Conservation (phyloP, 2,888 invertebrate species). For the Drosophila tripunctata region DNA sequence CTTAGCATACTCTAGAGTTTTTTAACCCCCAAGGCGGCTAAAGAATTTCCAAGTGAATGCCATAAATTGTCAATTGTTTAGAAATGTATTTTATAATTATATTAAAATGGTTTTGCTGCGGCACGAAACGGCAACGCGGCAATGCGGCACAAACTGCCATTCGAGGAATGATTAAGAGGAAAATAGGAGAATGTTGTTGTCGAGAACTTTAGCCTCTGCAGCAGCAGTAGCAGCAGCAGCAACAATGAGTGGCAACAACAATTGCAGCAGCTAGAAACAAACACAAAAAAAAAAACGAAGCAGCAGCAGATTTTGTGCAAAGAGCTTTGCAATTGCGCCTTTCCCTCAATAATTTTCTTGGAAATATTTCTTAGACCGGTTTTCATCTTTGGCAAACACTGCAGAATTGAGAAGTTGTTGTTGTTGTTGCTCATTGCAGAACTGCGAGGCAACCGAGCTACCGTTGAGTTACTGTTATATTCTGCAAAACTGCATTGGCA, state of each 20-base stretch:
- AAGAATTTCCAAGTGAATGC: constrained; percentile 13
- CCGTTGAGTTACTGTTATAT: constrained; percentile 73
- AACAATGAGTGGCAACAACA: constrained; percentile 27
- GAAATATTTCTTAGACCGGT: constrained; percentile 79
- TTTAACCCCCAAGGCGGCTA: background rate
- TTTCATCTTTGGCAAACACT: constrained; percentile 62
- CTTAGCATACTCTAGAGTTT: background rate
- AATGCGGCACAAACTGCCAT: constrained; percentile 24
- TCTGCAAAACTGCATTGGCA: constrained; percentile 69
- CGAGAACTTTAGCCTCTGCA: constrained; percentile 47
- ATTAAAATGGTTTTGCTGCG: constrained; percentile 19
- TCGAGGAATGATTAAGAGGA: constrained; percentile 35
- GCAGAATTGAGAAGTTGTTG: constrained; percentile 38
- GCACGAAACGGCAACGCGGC: too few relatives aligned
- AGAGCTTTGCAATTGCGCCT: constrained; percentile 64
- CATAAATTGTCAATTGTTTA: constrained; percentile 15
- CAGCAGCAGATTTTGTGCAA: constrained; percentile 45
- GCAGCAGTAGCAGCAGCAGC: background rate
- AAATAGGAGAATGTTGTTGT: constrained; percentile 51
- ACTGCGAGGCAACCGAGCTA: constrained; percentile 63
- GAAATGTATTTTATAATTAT: constrained; percentile 20
- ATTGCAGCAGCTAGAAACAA: constrained; percentile 32
- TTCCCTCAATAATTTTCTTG: constrained; percentile 82
- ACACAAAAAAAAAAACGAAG: too few relatives aligned
- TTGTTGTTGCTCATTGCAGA: constrained; percentile 48